Percentiles rank a stretch among this genome's conserved stretches.
phyloP scores from a whole-genome alignment of 2,113 vertebrate species.

The Capricornis sumatraensis region DNA sequence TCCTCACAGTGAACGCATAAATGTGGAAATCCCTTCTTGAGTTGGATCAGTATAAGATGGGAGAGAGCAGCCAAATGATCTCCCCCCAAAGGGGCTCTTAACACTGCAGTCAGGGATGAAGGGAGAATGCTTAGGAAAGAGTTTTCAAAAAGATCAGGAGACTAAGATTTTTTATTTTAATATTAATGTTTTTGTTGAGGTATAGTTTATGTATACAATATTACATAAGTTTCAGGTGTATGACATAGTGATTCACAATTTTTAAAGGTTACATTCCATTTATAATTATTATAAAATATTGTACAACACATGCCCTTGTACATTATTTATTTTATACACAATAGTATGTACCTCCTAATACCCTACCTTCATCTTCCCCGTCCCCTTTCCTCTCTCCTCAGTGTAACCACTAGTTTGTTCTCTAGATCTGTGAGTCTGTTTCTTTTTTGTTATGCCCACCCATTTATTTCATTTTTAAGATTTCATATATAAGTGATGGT shows the following conservation, averaged over 20 bases:
- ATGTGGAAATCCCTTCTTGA: background rate
- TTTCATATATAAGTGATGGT: background rate
- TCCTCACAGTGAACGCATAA: background rate
- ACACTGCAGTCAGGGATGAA: background rate
- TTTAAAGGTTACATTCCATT: background rate
- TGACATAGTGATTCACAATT: background rate
- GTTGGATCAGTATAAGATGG: no score
- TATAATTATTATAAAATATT: background rate
- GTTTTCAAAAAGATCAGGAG: background rate
- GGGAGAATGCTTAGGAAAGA: background rate
- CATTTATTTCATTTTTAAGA: background rate
- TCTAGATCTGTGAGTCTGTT: background rate
- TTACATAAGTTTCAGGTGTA: background rate
- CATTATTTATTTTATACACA: background rate
- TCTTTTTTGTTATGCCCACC: background rate
- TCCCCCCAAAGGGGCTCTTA: background rate
- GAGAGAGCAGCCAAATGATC: background rate
- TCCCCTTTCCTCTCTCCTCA: background rate
- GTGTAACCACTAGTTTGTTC: background rate
- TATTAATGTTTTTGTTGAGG: background rate
- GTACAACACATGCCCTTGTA: background rate
- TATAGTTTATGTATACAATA: background rate
- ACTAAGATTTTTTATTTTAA: background rate
- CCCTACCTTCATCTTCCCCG: background rate
- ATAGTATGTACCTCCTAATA: background rate